Evolutionary conservation across 2,888 invertebrate genomes (phyloP).

Genomic region (Auanema freiburgensis): DNA sequence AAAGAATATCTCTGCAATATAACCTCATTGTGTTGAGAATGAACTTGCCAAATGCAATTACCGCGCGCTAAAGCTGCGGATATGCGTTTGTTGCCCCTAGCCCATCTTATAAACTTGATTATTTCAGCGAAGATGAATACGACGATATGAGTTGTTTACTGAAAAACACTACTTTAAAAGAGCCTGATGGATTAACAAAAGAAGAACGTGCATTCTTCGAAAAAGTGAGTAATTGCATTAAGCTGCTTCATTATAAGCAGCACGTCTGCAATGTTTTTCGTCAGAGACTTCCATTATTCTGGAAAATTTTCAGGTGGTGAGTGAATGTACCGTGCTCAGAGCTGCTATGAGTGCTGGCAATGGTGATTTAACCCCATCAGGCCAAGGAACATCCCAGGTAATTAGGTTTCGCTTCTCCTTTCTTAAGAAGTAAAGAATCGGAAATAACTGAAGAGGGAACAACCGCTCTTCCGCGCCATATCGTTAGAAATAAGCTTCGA

Average conservation of each 20-base stretch:
- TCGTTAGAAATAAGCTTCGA: too few species aligned
- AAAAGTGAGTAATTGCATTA: conserved; percentile 30
- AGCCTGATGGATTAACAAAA: conserved; percentile 39
- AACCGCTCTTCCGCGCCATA: not conserved
- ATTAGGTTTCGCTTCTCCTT: not conserved
- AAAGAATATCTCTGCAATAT: too few species aligned
- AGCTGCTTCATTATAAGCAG: conserved; percentile 5
- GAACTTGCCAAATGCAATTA: too few species aligned
- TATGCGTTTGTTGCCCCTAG: too few species aligned
- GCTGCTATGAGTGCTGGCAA: conserved; percentile 34
- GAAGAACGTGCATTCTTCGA: conserved; percentile 55
- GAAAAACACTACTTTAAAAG: not conserved
- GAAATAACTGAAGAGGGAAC: not conserved
- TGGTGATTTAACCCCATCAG: conserved; percentile 22
- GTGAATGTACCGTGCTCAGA: conserved; percentile 36
- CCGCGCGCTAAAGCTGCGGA: too few species aligned
- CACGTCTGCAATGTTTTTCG: not conserved
- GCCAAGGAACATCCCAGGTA: conserved; percentile 19
- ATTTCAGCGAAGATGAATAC: conserved; percentile 22
- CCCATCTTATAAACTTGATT: not conserved
- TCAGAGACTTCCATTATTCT: not conserved
- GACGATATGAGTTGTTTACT: conserved; percentile 21
- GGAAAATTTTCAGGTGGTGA: conserved; percentile 20
- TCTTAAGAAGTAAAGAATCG: not conserved
- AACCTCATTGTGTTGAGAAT: too few species aligned